Percentiles rank a stretch among this genome's conserved stretches.
Conservation (phyloP, 1,140 invertebrate species). For the Drosophila azteca region DNA sequence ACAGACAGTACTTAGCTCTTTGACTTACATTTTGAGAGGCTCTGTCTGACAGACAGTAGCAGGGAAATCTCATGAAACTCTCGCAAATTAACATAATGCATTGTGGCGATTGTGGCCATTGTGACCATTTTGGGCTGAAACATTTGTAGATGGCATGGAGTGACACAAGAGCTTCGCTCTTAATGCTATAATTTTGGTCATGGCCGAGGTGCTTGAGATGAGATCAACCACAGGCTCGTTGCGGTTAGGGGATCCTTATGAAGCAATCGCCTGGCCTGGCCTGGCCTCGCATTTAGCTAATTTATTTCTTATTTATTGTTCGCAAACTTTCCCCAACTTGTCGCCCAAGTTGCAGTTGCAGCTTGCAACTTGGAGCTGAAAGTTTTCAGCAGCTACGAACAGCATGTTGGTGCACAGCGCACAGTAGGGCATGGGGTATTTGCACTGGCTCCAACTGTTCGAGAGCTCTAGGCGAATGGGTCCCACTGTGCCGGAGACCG, state of each 20-base stretch:
- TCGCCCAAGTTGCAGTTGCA: slow-evolving; percentile 23
- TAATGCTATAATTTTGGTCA: slow-evolving; percentile 9
- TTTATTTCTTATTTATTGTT: slow-evolving; percentile 44
- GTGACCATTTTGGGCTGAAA: slow-evolving; percentile 17
- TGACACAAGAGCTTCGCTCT: slow-evolving; percentile 15
- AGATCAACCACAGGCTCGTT: no score
- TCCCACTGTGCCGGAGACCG: slow-evolving; percentile 18
- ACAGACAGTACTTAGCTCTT: slow-evolving; percentile 59
- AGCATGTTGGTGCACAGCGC: slow-evolving; percentile 1
- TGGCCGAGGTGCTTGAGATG: slow-evolving; percentile 10
- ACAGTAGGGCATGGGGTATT: slow-evolving; percentile 29
- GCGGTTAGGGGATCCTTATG: no score
- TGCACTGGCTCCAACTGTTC: neutral
- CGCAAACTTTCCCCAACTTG: slow-evolving; percentile 30
- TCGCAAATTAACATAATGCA: slow-evolving; percentile 42
- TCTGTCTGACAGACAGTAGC: slow-evolving; percentile 32
- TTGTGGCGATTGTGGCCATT: slow-evolving; percentile 26
- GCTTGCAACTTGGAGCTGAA: slow-evolving; percentile 3
- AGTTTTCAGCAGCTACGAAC: slow-evolving; percentile 29
- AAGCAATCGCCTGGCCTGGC: no score
- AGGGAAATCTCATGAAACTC: slow-evolving; percentile 18
- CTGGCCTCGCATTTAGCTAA: slow-evolving; percentile 17
- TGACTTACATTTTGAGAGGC: slow-evolving; percentile 63
- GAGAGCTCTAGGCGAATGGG: slow-evolving; percentile 13
- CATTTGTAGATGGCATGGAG: slow-evolving; percentile 38